Conservation (phyloP, 2,888 invertebrate genomes). For the Hirtodrosophila alboralis region DNA sequence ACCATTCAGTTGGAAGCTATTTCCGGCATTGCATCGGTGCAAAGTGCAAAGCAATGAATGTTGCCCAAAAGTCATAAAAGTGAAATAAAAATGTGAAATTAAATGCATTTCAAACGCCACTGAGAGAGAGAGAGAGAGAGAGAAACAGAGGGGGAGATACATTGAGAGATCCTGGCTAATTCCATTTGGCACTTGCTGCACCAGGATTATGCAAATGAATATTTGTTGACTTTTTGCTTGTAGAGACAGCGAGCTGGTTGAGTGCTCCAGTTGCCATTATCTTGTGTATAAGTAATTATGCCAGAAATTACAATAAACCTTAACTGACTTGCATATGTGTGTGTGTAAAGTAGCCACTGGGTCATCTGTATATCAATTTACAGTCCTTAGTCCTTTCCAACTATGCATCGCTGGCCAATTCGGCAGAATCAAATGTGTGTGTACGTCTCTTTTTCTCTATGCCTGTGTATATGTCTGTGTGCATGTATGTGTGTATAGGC, state of each 20-base stretch:
- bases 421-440: constrained; percentile 22
- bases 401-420: constrained; percentile 36
- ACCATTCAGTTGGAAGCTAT: background rate
- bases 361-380: constrained; percentile 32
- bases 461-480: constrained; percentile 20
- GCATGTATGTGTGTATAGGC: constrained; percentile 14
- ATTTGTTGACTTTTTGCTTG: constrained; percentile 18
- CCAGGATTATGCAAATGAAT: constrained; percentile 59
- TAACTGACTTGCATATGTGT: constrained; percentile 52
- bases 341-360: constrained; percentile 19
- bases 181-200: constrained; percentile 13
- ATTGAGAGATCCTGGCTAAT: constrained; percentile 2
- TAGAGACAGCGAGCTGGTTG: too few relatives aligned
- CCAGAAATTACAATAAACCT: constrained; percentile 56
- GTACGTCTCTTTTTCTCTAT: constrained; percentile 19
- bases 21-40: background rate
- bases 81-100: constrained; percentile 31
- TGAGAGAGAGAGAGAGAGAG: too few relatives aligned
- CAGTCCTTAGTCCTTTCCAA: constrained; percentile 14
- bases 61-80: constrained; percentile 26
- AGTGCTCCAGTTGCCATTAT: constrained; percentile 56
- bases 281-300: constrained; percentile 67
- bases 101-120: constrained; percentile 41
- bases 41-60: constrained; percentile 13
- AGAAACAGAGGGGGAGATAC: background rate